Evolutionary conservation across 2,113 vertebrate genomes (phyloP).

Genomic region (Dromaius novaehollandiae): DNA sequence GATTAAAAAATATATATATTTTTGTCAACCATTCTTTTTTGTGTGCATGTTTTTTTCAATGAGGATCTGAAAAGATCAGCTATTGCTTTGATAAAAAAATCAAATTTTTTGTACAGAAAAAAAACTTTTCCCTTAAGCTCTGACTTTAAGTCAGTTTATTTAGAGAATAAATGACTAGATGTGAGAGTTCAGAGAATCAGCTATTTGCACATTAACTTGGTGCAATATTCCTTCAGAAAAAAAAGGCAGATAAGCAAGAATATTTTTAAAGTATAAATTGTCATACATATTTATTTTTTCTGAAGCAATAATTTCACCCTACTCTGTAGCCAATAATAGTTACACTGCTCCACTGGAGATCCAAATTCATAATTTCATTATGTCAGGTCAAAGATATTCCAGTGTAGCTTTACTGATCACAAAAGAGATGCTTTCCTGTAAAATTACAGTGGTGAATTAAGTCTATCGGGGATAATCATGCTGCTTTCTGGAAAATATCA

Average conservation of each 20-base stretch:
- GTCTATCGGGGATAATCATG: neutral
- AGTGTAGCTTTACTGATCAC: neutral
- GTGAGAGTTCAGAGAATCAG: neutral
- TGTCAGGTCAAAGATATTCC: neutral
- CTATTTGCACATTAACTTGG: neutral
- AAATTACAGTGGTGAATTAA: neutral
- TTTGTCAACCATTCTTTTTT: neutral
- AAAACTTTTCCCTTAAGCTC: neutral
- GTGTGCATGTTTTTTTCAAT: neutral
- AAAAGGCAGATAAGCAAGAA: neutral
- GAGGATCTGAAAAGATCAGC: neutral
- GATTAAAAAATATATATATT: neutral
- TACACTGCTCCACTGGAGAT: neutral
- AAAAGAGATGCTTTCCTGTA: neutral
- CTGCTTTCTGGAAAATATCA: neutral
- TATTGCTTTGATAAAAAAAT: neutral
- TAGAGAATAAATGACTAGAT: neutral
- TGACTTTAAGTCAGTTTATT: neutral
- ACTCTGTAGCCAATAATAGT: neutral
- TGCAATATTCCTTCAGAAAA: neutral
- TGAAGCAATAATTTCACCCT: neutral
- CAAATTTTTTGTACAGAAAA: neutral
- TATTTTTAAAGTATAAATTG: neutral
- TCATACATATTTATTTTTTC: neutral
- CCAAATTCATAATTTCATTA: neutral